Evolutionary conservation across 2,797 vertebrate species (phyloP).

Genomic region (Nyctalus aviator): DNA sequence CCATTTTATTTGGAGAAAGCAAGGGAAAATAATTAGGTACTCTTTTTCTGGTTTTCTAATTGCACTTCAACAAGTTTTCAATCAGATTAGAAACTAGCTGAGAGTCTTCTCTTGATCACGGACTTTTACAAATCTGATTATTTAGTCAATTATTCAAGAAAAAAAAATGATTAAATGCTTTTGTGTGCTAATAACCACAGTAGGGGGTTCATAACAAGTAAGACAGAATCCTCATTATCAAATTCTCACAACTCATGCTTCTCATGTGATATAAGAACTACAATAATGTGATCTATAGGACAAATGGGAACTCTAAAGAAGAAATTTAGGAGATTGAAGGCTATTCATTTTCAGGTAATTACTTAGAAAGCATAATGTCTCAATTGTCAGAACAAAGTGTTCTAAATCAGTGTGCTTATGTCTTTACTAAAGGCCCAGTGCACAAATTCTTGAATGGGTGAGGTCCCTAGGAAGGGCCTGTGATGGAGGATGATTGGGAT

Average conservation of each 20-base stretch:
- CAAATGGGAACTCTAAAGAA: not conserved
- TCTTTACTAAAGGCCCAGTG: not conserved
- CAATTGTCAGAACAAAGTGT: not conserved
- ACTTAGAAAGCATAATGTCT: not conserved
- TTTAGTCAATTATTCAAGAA: not conserved
- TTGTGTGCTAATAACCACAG: not conserved
- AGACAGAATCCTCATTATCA: not conserved
- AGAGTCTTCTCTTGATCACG: not conserved
- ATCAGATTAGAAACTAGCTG: not conserved
- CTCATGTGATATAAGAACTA: not conserved
- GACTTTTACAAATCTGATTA: not conserved
- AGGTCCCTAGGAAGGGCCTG: too few relatives aligned
- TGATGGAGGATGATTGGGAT: fast-evolving
- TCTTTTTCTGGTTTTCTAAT: not conserved
- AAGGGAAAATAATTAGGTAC: not conserved
- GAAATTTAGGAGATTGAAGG: not conserved
- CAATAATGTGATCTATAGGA: not conserved
- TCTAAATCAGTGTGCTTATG: not conserved
- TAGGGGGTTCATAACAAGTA: not conserved
- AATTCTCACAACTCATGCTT: not conserved
- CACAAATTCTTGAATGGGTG: too few relatives aligned
- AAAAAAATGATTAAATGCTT: not conserved
- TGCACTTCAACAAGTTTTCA: not conserved
- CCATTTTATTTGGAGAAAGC: not conserved
- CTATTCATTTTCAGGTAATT: not conserved